Base-by-base conservation (phyloP, 2,797 vertebrate genomes). In the Aplochiton taeniatus region DNA sequence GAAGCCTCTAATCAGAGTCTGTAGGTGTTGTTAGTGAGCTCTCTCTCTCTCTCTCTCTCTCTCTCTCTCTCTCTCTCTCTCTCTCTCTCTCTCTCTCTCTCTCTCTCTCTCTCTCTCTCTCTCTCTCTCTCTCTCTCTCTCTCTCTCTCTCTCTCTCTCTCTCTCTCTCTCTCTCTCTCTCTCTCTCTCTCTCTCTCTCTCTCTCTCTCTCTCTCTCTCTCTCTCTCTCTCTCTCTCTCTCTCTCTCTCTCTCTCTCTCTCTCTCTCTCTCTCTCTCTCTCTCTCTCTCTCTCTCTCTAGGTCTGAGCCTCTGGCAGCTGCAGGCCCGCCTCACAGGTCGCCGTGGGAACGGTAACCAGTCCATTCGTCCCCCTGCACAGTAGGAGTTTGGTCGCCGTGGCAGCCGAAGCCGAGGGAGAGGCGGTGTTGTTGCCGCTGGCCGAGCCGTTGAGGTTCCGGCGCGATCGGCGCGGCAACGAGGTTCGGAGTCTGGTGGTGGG, bases 221-320 rank as follows among this genome's bases (percentile, higher is more conserved):
- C 45, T 47, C 45, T 47, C 45, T 47, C 4, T 47, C 45, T 47
- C 4, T 47, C 45, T 47, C 4, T 47, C 45, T 47, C 4, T 47
- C 1, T 47, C 45, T 47, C 45, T 47, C 45, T 47, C 45, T 47
- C 1, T 47, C 45, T 47, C 45, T 47, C 45, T 47, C 45, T 11
- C 9, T 18, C 16, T 19, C 17, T 3, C 8, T 20, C 1, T 9
- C 52, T 53, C n/a, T 53, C n/a, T 19, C n/a, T 19, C 18, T 17
- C n/a, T 18, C n/a, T 16, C 51, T 53, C 51, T 53, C 51, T 19
- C 18, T 16, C 18, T 53, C n/a, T 53, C 11, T 92, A 96, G 16
- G 93, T 93, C 80, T 96, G 92, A 0, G 94, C 94, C 85, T 94
- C 94, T 0, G 95, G 96, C 60, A 97, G 91, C 52, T 94, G 92